Percentiles rank a stretch among this genome's conserved stretches.
These are phyloP conservation scores for Drosophila atroscutellata DNA, from an alignment of 2,888 invertebrate species.

Conservation along the genomic window DNA sequence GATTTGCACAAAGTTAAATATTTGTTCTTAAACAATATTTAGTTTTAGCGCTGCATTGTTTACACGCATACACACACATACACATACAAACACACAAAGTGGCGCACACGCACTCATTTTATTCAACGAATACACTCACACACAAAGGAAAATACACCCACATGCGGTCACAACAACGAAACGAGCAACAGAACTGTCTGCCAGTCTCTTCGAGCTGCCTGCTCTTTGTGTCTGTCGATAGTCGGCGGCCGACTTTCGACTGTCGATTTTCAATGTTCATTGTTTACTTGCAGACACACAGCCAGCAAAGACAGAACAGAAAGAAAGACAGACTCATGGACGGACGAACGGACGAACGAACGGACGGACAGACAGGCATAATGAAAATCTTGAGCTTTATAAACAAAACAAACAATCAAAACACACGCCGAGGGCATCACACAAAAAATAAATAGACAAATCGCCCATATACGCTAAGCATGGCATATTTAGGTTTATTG, in stretches of 20 bases:
- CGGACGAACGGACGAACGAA: not conserved
- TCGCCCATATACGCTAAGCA: not conserved
- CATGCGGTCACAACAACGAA: slow-evolving; percentile 27
- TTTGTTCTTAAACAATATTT: slow-evolving; percentile 80
- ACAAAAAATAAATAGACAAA: slow-evolving; percentile 9
- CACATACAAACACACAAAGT: not conserved
- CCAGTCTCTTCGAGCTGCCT: slow-evolving; percentile 23
- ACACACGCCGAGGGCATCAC: slow-evolving; percentile 58
- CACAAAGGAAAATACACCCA: slow-evolving; percentile 33
- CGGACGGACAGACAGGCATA: slow-evolving; percentile 31
- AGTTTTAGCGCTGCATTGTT: slow-evolving; percentile 78
- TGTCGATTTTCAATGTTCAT: slow-evolving; percentile 57
- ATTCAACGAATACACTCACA: slow-evolving; percentile 35
- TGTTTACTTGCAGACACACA: slow-evolving; percentile 65
- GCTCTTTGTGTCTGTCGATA: slow-evolving; percentile 45
- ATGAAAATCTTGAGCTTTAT: slow-evolving; percentile 78
- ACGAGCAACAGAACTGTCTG: slow-evolving; percentile 57
- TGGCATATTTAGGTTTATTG: slow-evolving; percentile 1
- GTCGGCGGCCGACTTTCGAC: slow-evolving; percentile 44
- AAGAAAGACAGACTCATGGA: slow-evolving; percentile 1
- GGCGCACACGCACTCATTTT: slow-evolving; percentile 28
- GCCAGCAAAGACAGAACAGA: slow-evolving; percentile 1
- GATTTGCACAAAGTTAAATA: slow-evolving; percentile 77
- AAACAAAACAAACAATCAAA: slow-evolving; percentile 77
- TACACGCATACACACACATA: slow-evolving; percentile 60